Conservation (phyloP, 2,888 invertebrate genomes). For the Platypus cylindrus region DNA sequence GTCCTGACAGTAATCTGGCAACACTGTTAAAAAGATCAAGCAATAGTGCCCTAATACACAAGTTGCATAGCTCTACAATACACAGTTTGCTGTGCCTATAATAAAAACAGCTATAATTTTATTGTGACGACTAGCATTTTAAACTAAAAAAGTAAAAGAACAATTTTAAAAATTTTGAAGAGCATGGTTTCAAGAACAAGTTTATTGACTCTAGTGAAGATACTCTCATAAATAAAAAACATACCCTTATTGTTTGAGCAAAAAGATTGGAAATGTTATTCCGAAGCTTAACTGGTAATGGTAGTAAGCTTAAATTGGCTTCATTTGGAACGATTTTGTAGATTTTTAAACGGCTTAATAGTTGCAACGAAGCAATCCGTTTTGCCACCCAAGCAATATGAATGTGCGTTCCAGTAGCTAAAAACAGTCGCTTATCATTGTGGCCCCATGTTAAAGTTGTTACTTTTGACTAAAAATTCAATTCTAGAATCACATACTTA, state of each 20-base stretch:
- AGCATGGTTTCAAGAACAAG: no score
- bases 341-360: constrained; percentile 73
- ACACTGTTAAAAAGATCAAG: no score
- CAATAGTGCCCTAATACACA: no score
- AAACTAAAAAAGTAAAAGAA: no score
- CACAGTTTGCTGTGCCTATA: no score
- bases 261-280: constrained; percentile 76
- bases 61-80: no score
- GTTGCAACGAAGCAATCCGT: constrained; percentile 79
- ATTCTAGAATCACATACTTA: no score
- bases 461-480: constrained; percentile 60
- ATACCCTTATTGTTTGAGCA: constrained; percentile 86
- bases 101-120: no score
- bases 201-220: background rate
- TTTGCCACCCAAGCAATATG: constrained; percentile 91
- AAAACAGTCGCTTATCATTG: constrained; percentile 88
- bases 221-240: constrained; percentile 19
- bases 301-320: constrained; percentile 61
- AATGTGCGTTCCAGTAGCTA: constrained; percentile 81
- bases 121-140: no score
- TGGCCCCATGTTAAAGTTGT: constrained; percentile 97
- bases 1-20: no score
- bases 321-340: constrained; percentile 65
- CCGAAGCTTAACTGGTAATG: constrained; percentile 77
- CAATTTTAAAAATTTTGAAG: no score